Conservation (phyloP, 2,113 vertebrate genomes). For the Ranitomeya imitator region DNA sequence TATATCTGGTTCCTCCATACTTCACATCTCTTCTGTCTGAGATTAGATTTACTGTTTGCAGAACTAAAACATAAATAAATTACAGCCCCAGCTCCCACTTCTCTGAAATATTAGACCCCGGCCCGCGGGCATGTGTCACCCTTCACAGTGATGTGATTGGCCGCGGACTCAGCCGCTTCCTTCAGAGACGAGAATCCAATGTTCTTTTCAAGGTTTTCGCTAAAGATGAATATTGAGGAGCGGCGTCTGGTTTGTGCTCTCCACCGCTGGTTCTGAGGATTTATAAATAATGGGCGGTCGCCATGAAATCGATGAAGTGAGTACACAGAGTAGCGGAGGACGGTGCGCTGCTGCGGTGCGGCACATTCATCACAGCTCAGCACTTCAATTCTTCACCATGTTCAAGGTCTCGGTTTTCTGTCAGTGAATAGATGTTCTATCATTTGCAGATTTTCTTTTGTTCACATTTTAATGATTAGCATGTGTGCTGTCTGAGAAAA, state of each 20-base stretch:
- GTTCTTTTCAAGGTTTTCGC: constrained; percentile 26
- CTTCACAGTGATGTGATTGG: not conserved
- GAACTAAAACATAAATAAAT: not conserved
- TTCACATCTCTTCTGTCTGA: not conserved
- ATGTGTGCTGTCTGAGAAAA: too few relatives aligned
- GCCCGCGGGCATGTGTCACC: not conserved
- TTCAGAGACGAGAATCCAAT: not conserved
- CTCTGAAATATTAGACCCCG: not conserved
- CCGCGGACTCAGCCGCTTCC: too few relatives aligned
- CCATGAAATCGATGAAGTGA: not conserved
- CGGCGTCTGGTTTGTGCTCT: not conserved
- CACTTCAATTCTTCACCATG: not conserved
- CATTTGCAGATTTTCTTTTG: not conserved
- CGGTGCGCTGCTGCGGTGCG: not conserved
- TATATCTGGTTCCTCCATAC: not conserved
- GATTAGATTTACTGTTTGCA: not conserved
- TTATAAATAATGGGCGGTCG: not conserved
- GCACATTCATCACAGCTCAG: not conserved
- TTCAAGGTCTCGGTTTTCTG: not conserved
- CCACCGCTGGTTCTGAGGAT: not conserved
- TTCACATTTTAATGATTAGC: too few relatives aligned
- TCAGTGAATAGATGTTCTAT: not conserved
- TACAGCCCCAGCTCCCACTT: not conserved
- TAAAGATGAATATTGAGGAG: constrained; percentile 7
- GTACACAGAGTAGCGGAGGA: not conserved